Base-by-base conservation (phyloP, 2,888 invertebrate species). In the Ochlodes sylvanus region DNA sequence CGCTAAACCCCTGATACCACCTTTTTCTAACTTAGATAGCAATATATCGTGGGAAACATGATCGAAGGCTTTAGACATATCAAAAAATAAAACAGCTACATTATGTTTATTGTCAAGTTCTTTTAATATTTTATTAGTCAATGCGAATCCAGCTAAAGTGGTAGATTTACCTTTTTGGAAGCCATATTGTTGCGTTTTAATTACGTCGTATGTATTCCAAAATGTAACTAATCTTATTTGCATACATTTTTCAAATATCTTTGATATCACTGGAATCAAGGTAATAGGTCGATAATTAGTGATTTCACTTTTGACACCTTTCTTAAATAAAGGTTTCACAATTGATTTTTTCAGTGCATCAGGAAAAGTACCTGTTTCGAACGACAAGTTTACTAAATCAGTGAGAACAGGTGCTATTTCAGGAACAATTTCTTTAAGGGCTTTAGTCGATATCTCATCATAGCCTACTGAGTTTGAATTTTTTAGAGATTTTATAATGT, bases 181-280 rank as follows among this genome's bases (percentile, higher is more conserved):
- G 7, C 67, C 47, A 38, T 61, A 41, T 67, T 67, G 61, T 19
- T 61, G 44, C 7, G 21, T 42, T 34, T 55, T 61, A 4, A 60
- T 60, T 12, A 38, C 12, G 7, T 57, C 12, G 38, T 17, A 27
- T 50, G 34, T 62, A 12, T 6, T 34, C 38, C 65, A 69, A 12
- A 44, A 65, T 19, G 50, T 47, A 7, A 47, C 19, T 10, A 69
- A 12, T 21, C 69, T 65, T n/a, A 12, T 44, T 2, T 63, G 44
- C 69, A 69, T 69, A 7, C 42, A 56, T 44, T 60, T 69, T 44
- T 64, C 65, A 32, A 69, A 60, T 1, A 63, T 9, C 15, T 69
- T 69, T 17, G 63, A 63, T 12, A 63, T 17, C 2, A 63, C 15
- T 17, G 63, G 55, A 7, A 56, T 52, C n/a, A 63, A 19, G 7